phyloP scores from a whole-genome alignment of 2,797 vertebrate species.

The Psittacula echo region DNA sequence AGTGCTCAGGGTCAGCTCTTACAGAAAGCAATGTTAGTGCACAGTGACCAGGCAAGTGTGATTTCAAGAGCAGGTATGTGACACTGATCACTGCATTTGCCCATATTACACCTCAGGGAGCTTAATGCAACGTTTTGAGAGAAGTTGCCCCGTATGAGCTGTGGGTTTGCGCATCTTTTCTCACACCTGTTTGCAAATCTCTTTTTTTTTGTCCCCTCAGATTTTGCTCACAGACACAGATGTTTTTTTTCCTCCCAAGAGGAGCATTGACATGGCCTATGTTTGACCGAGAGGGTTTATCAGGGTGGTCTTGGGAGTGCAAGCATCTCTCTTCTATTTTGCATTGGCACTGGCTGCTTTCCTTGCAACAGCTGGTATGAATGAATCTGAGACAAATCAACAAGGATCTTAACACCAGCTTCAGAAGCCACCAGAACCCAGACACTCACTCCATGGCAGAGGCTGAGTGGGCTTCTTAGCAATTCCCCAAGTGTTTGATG shows the following conservation, averaged over 20 bases:
- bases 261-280: not conserved
- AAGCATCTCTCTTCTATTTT: not conserved
- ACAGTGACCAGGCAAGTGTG: not conserved
- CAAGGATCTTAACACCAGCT: not conserved
- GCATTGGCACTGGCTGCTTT: not conserved
- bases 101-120: not conserved
- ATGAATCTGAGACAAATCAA: not conserved
- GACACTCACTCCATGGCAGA: not conserved
- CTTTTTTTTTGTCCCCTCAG: not conserved
- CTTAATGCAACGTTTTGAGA: not conserved
- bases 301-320: not conserved
- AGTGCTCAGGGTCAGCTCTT: not conserved
- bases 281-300: not conserved
- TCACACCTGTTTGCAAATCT: not conserved
- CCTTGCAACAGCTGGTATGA: not conserved
- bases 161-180: not conserved
- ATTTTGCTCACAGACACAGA: not conserved
- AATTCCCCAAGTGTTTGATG: not conserved
- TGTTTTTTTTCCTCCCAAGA: rapidly evolving
- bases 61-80: not conserved
- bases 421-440: not conserved
- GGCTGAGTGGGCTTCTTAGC: not conserved
- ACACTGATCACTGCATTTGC: not conserved
- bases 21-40: not conserved
- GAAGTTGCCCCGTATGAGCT: not conserved